Base-by-base conservation (phyloP, 2,113 vertebrate species). In the Trogon surrucura region DNA sequence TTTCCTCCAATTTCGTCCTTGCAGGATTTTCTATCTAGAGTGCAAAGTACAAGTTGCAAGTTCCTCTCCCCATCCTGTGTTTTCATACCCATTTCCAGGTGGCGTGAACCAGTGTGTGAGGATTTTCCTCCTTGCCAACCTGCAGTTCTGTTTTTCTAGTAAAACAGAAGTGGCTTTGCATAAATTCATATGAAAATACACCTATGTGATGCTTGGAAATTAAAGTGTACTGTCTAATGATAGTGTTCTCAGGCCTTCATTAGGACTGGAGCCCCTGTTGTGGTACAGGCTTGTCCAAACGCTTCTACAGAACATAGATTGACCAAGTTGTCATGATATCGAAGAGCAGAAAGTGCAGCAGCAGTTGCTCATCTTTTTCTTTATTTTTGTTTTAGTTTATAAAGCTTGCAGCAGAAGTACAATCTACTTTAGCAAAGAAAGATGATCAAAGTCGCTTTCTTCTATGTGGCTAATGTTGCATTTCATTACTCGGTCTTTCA, bases 111-210 rank as follows among this genome's bases (percentile, higher is more conserved):
- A 9, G 15, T 27, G 64, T 16, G 51, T 64, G 48, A 91, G 69
- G 71, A 70, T 91, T 74, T 92, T 36, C 32, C 25, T 88, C 38
- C 47, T 88, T 96, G 58, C 58, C 38, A 48, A 27, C 30, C 50
- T 2, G 1, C 25, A 83, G 44, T 74, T 93, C 69, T 90, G 0
- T 73, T 85, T 90, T 93, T 88, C 47, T 50, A 29, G 48, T 71
- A 71, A 78, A 88, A 70, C 64, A n/a, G 25, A 51, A 6, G 6
- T 74, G 51, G 34, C 48, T 95, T 91, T 93, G 56, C 60, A 64
- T 95, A 64, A 88, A 78, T 90, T 65, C 14, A 10, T 65, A 60
- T 78, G 85, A 90, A 96, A 94, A 85, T 82, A 21, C 44, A 70
- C 62, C 48, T 85, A 1, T 53, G 6, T 77, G 50, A 50, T 71